Conservation (phyloP, 1,140 invertebrate species). For the Plectus sambesii region DNA sequence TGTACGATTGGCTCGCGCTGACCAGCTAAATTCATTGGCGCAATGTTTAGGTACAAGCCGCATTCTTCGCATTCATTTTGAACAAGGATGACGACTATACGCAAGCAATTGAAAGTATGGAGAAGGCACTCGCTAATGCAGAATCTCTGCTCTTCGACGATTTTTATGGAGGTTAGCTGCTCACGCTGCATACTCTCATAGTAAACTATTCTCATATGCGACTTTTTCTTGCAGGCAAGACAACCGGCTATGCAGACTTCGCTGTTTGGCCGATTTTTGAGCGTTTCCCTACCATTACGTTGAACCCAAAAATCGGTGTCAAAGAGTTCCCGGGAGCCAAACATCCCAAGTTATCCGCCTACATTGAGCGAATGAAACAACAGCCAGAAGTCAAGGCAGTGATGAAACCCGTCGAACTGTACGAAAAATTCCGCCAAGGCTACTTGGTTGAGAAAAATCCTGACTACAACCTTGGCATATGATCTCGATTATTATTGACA, state of each 20-base stretch:
- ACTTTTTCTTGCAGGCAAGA: too few species aligned
- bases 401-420: too few species aligned
- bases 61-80: slow-evolving; percentile 20
- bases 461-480: too few species aligned
- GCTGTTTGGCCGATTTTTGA: slow-evolving; percentile 26
- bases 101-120: slow-evolving; percentile 20
- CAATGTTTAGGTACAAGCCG: slow-evolving; percentile 20
- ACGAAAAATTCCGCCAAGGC: too few species aligned
- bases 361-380: slow-evolving; percentile 25
- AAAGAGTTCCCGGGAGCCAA: slow-evolving; percentile 26
- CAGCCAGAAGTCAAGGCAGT: slow-evolving; percentile 26
- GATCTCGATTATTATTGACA: too few species aligned
- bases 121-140: slow-evolving; percentile 21
- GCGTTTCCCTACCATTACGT: slow-evolving; percentile 18
- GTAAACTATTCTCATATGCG: too few species aligned
- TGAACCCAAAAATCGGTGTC: slow-evolving; percentile 14
- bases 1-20: not conserved
- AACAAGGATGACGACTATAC: slow-evolving; percentile 9
- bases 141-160: slow-evolving; percentile 21
- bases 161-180: slow-evolving; percentile 22
- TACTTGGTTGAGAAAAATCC: too few species aligned
- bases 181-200: too few species aligned
- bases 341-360: slow-evolving; percentile 25
- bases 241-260: slow-evolving; percentile 21
- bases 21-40: not conserved